A percentile compares a stretch with the other conserved stretches of the same genome.
Evolutionary conservation across 2,888 invertebrate species (phyloP).

Genomic region (Melinaea marsaeus): DNA sequence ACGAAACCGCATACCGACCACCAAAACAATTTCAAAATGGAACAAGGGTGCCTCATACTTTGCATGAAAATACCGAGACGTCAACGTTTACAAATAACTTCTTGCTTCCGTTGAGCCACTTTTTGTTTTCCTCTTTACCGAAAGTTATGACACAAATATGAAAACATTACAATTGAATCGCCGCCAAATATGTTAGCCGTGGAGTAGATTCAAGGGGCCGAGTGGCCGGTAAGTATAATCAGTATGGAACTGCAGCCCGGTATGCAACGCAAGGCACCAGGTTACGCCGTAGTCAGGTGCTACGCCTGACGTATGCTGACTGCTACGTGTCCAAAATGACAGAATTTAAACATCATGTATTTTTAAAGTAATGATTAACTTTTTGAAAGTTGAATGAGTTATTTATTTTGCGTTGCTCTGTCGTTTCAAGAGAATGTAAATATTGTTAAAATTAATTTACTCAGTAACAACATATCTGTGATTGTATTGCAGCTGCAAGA

Average conservation of each 20-base stretch:
- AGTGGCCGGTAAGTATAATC: constrained; percentile 58
- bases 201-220: constrained; percentile 53
- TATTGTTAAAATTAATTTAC: constrained; percentile 11
- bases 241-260: constrained; percentile 37
- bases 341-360: constrained; percentile 11
- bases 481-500: background rate
- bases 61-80: constrained; percentile 71
- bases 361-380: constrained; percentile 8
- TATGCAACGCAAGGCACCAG: constrained; percentile 35
- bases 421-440: constrained; percentile 11
- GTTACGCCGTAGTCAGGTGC: constrained; percentile 63
- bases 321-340: constrained; percentile 33
- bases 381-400: constrained; percentile 6
- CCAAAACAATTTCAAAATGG: constrained; percentile 69
- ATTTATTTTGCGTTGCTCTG: background rate
- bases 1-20: constrained; percentile 58
- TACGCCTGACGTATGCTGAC: constrained; percentile 43
- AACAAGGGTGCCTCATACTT: constrained; percentile 60
- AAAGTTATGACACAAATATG: constrained; percentile 72
- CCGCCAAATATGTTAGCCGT: constrained; percentile 71
- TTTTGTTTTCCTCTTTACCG: constrained; percentile 66
- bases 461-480: constrained; percentile 9
- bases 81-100: constrained; percentile 74
- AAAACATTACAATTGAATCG: constrained; percentile 74
- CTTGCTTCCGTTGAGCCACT: constrained; percentile 59